Evolutionary conservation across 2,113 vertebrate species (phyloP).

Genomic region (Puma concolor): DNA sequence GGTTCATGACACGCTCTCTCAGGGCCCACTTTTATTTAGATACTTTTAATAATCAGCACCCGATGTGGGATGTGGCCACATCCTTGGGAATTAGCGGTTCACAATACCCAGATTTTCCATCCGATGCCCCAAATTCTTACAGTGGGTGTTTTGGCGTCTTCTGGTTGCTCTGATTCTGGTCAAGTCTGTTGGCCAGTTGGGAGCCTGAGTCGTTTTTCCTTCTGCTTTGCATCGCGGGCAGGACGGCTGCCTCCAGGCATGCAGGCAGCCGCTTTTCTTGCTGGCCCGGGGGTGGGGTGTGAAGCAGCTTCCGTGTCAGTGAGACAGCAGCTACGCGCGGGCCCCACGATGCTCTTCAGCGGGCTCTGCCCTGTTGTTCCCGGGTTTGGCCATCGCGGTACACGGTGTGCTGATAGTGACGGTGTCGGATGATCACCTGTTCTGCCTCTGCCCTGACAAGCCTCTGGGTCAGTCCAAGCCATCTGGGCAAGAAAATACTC

Average conservation of each 20-base stretch:
- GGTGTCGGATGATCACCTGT: neutral
- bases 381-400: neutral
- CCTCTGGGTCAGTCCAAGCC: neutral
- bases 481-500: neutral
- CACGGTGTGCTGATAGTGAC: rapidly evolving
- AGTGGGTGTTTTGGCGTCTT: neutral
- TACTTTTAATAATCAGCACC: neutral
- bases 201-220: neutral
- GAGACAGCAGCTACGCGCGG: rapidly evolving
- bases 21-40: neutral
- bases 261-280: rapidly evolving
- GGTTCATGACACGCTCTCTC: neutral
- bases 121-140: neutral
- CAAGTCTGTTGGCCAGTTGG: neutral
- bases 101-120: neutral
- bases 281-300: neutral
- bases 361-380: neutral
- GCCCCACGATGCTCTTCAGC: rapidly evolving
- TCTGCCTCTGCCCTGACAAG: rapidly evolving
- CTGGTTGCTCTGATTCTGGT: neutral
- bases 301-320: neutral
- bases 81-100: neutral
- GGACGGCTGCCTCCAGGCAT: neutral
- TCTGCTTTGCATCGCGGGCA: rapidly evolving
- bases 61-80: rapidly evolving